phyloP scores from a whole-genome alignment of 2,113 vertebrate genomes.

The Psophia crepitans region DNA sequence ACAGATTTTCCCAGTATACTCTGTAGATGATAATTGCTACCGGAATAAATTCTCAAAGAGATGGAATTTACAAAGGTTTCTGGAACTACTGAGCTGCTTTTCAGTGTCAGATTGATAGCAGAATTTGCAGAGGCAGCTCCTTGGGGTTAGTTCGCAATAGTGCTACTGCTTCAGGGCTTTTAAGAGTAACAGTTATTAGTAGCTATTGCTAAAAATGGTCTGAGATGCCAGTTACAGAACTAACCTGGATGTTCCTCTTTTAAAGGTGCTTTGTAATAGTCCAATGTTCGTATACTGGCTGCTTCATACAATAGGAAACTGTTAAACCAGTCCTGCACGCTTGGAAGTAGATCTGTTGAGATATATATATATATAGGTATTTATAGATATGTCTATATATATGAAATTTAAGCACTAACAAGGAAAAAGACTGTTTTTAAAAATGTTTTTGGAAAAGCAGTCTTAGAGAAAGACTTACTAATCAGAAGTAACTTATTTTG shows the following conservation, averaged over 20 bases:
- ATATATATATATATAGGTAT: no score
- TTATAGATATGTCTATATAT: no score
- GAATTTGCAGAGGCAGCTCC: slow-evolving; percentile 15
- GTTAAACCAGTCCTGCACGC: neutral
- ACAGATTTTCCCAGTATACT: neutral
- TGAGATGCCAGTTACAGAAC: neutral
- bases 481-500: neutral
- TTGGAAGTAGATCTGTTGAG: neutral
- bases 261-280: neutral
- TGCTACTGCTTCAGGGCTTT: slow-evolving; percentile 30
- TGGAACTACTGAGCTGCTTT: neutral
- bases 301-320: neutral
- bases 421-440: slow-evolving; percentile 1
- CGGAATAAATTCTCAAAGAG: slow-evolving; percentile 33
- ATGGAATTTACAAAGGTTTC: slow-evolving; percentile 43
- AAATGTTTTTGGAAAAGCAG: slow-evolving; percentile 41
- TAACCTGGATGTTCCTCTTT: neutral
- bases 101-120: slow-evolving; percentile 19
- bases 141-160: slow-evolving; percentile 14
- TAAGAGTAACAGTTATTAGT: slow-evolving; percentile 15
- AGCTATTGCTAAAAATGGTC: slow-evolving; percentile 21
- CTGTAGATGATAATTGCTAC: neutral
- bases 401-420: neutral
- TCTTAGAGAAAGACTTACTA: neutral
- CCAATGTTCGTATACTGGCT: neutral